These are phyloP conservation scores for Heterochromis multidens DNA, from an alignment of 2,113 vertebrate genomes.

Conservation along the genomic window DNA sequence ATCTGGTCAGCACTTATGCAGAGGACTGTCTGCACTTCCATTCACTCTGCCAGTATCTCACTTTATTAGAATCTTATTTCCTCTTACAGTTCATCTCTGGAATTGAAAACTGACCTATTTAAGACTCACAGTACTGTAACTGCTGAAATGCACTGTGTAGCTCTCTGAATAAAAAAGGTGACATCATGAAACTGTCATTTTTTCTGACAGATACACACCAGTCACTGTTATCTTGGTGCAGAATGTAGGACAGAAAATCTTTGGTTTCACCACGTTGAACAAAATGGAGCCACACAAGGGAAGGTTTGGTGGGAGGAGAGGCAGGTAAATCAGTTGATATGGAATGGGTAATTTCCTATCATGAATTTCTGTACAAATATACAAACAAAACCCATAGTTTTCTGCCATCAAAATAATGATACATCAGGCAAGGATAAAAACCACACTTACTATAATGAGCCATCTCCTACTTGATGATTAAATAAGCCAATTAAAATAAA, in stretches of 20 bases:
- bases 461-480: not conserved
- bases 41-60: not conserved
- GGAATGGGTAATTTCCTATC: not conserved
- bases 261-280: not conserved
- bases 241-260: conserved; percentile 26
- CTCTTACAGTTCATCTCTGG: conserved; percentile 7
- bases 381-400: not conserved
- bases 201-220: conserved; percentile 3
- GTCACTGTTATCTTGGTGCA: not conserved
- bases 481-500: not conserved
- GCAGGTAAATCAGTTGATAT: not conserved
- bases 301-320: not conserved
- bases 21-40: not conserved
- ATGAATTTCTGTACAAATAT: not conserved
- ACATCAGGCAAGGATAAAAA: not conserved
- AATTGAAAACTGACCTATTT: conserved; percentile 45
- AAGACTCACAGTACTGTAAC: conserved; percentile 1
- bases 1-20: not conserved
- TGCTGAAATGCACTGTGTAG: not conserved
- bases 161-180: conserved; percentile 13
- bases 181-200: conserved; percentile 25
- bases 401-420: not conserved
- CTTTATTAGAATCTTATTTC: conserved; percentile 12
- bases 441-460: not conserved
- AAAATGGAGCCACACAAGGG: not conserved